These are phyloP conservation scores for Drosophila sp. DNA, from an alignment of 1,140 invertebrate species.

Conservation along the genomic window DNA sequence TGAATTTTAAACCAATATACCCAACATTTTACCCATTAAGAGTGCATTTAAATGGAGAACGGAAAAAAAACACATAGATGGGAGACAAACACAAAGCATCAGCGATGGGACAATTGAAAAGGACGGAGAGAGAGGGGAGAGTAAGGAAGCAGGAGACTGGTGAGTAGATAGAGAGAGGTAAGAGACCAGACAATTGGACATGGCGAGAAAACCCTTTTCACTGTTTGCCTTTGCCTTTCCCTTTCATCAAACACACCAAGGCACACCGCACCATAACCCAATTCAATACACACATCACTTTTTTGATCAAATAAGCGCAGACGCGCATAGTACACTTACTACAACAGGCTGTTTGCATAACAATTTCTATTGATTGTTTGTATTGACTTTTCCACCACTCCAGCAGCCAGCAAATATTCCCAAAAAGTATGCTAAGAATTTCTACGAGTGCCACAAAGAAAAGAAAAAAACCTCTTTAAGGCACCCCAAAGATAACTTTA, in stretches of 20 bases:
- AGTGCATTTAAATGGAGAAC: slow-evolving; percentile 10
- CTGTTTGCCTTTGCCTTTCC: not conserved
- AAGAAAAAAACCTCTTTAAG: slow-evolving; percentile 11
- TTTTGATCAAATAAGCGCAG: slow-evolving; percentile 61
- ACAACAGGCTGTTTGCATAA: slow-evolving; percentile 71
- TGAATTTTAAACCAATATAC: not conserved
- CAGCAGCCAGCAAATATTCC: slow-evolving; percentile 42
- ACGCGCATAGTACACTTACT: slow-evolving; percentile 19
- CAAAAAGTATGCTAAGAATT: slow-evolving; percentile 61
- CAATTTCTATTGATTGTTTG: slow-evolving; percentile 78
- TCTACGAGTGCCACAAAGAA: slow-evolving; percentile 61
- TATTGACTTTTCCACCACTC: slow-evolving; percentile 35
- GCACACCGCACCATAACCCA: not conserved
- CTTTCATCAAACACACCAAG: slow-evolving; percentile 26
- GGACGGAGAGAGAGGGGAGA: not conserved
- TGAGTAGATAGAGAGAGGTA: not conserved
- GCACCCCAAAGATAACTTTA: too few species aligned
- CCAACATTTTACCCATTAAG: not conserved
- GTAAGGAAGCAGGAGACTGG: not conserved
- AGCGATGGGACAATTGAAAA: not conserved
- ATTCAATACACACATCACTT: slow-evolving; percentile 54
- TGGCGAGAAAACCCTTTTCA: slow-evolving; percentile 35
- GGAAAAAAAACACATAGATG: not conserved
- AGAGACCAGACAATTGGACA: slow-evolving; percentile 2
- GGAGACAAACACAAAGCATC: slow-evolving; percentile 6